Base-by-base conservation (phyloP, 2,113 vertebrate genomes). In the Amphiprion ocellaris region DNA sequence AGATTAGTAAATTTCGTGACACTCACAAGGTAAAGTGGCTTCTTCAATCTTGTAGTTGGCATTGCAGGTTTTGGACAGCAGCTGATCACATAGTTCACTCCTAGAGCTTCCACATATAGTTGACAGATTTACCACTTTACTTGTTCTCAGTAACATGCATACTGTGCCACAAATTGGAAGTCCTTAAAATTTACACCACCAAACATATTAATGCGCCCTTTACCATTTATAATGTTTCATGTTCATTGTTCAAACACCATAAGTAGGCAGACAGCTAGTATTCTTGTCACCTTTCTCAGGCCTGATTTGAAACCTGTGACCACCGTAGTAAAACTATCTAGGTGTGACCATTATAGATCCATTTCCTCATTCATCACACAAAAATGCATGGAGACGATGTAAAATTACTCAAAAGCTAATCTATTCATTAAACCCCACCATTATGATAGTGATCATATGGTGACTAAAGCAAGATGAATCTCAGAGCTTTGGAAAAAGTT, bases 371-470 rank as follows among this genome's bases (percentile, higher is more conserved):
- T 94, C 96, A 95, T 96, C 96, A 97, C 97, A 97, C 97, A 95
- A 96, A 97, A 98, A 99, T 99, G 98, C 98, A 99, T 98, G 97
- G 97, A 98, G 97, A 96, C 97, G 94, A 96, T 99, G 98, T 99
- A 97, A 97, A 94, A 97, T 99, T 98, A 97, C 98, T 95, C 95
- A 96, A 97, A 99, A 98, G 97, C 97, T 99, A 99, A 99, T 99
- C 97, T 99, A 98, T 99, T 99, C 97, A 99, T 99, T 99, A 98
- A 99, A 98, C 98, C 98, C 98, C 97, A 99, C 98, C 97, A 99
- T 99, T 99, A 99, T 99, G 98, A 99, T 99, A 99, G 98, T 99
- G 97, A 98, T 99, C 98, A 99, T 99, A 99, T 99, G 98, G 98
- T 99, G 98, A 99, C 97, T 98, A 99, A 99, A 99, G 97, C 98